Conservation (phyloP, 2,888 invertebrate species). For the Melieria picta region DNA sequence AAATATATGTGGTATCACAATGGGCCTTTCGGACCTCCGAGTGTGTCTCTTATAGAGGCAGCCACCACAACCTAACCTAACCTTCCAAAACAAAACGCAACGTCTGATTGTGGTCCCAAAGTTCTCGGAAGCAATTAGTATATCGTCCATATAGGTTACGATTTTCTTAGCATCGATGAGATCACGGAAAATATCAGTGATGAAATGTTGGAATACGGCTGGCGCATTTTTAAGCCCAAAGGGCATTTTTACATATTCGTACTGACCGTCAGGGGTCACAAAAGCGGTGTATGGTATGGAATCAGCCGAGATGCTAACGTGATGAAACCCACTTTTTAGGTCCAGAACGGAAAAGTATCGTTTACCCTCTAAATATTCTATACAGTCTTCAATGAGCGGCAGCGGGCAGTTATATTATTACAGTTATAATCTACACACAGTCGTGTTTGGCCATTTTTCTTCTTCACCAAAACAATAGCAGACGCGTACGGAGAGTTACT, state of each 20-base stretch:
- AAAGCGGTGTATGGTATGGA: slow-evolving; percentile 45
- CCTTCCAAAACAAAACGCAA: too few species aligned
- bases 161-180: slow-evolving; percentile 16
- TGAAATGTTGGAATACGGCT: slow-evolving; percentile 39
- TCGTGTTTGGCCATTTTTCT: not conserved
- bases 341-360: slow-evolving; percentile 3
- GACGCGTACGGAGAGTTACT: too few species aligned
- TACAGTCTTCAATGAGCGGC: slow-evolving; percentile 25
- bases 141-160: slow-evolving; percentile 22
- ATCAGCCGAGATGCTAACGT: slow-evolving; percentile 40
- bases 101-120: not conserved
- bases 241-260: slow-evolving; percentile 31
- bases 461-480: slow-evolving; percentile 26
- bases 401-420: slow-evolving; percentile 13
- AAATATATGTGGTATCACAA: too few species aligned
- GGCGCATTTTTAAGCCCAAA: slow-evolving; percentile 37
- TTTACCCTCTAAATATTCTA: slow-evolving; percentile 27
- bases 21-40: too few species aligned
- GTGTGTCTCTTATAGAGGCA: too few species aligned
- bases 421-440: slow-evolving; percentile 10
- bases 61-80: too few species aligned
- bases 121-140: slow-evolving; percentile 2
- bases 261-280: slow-evolving; percentile 46
- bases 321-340: slow-evolving; percentile 41
- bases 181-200: slow-evolving; percentile 18